Conservation (phyloP, 1,140 invertebrate genomes). For the Trachymyrmex cornetzi region DNA sequence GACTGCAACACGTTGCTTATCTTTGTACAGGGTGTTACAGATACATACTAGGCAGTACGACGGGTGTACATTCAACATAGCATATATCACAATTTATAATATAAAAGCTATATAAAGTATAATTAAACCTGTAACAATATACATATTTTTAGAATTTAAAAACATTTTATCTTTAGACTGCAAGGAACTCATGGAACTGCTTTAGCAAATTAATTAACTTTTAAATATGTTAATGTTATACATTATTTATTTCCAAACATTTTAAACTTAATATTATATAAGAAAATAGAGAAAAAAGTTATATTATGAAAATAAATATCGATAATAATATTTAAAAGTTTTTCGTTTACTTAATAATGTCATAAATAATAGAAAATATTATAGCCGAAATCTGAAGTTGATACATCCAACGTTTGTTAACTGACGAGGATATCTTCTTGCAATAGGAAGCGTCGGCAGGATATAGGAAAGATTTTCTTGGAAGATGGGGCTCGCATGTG, state of each 20-base stretch:
- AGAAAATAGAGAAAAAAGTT: background rate
- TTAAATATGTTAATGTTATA: background rate
- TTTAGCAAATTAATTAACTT: background rate
- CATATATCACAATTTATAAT: background rate
- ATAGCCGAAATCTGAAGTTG: background rate
- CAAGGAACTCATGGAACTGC: no score
- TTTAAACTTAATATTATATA: background rate
- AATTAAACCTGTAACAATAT: background rate
- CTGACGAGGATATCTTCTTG: conserved; percentile 28
- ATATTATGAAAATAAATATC: background rate
- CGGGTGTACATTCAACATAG: background rate
- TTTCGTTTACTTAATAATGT: no score
- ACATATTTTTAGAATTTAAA: background rate
- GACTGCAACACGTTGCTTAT: conserved; percentile 5
- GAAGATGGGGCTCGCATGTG: conserved; percentile 42
- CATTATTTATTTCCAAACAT: background rate
- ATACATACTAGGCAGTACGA: no score
- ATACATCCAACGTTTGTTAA: conserved; percentile 22
- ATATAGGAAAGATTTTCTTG: conserved; percentile 65
- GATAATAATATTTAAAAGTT: background rate
- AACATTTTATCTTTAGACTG: background rate
- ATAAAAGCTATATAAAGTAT: no score
- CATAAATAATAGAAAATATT: background rate
- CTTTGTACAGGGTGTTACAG: no score
- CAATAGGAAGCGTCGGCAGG: conserved; percentile 19